Evolutionary conservation across 2,888 invertebrate species (phyloP).

Genomic region (Scaptomyza polygonia): DNA sequence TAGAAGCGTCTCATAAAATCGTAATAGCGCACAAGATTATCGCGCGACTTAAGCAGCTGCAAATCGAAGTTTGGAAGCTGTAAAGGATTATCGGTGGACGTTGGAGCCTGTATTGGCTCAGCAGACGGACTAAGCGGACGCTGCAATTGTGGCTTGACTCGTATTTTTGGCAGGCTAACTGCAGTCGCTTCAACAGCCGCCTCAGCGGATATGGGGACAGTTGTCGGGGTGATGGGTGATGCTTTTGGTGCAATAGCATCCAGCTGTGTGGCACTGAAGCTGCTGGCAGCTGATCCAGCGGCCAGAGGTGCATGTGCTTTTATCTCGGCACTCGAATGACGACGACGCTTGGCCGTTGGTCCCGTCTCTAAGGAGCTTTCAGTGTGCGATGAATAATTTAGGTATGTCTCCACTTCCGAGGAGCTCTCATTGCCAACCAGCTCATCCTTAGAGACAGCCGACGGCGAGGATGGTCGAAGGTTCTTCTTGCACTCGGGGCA

Average conservation of each 20-base stretch:
- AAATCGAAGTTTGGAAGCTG: conserved; percentile 65
- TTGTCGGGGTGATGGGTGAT: conserved; percentile 18
- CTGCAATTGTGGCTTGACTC: conserved; percentile 78
- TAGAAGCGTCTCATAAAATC: conserved; percentile 83
- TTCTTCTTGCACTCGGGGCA: conserved; percentile 92
- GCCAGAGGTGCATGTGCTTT: conserved; percentile 48
- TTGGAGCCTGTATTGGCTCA: conserved; percentile 10
- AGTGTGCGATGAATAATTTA: conserved; percentile 81
- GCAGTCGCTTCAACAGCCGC: conserved; percentile 37
- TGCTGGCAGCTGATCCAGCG: conserved; percentile 35
- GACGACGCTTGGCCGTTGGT: conserved; percentile 69
- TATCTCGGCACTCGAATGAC: conserved; percentile 71
- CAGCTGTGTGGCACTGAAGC: conserved; percentile 25
- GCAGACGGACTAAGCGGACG: conserved; percentile 70
- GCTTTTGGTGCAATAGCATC: conserved; percentile 13
- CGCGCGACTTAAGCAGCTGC: conserved; percentile 78
- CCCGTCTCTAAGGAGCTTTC: conserved; percentile 82
- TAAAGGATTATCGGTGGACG: conserved; percentile 3
- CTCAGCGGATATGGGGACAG: conserved; percentile 6
- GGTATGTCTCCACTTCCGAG: conserved; percentile 81
- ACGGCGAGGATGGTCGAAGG: conserved; percentile 82
- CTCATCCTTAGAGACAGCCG: conserved; percentile 76
- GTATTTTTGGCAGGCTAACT: conserved; percentile 73
- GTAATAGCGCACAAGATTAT: conserved; percentile 81
- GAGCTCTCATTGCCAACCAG: conserved; percentile 82